Evolutionary conservation across 2,113 vertebrate species (phyloP).

Genomic region (Casuarius casuarius): DNA sequence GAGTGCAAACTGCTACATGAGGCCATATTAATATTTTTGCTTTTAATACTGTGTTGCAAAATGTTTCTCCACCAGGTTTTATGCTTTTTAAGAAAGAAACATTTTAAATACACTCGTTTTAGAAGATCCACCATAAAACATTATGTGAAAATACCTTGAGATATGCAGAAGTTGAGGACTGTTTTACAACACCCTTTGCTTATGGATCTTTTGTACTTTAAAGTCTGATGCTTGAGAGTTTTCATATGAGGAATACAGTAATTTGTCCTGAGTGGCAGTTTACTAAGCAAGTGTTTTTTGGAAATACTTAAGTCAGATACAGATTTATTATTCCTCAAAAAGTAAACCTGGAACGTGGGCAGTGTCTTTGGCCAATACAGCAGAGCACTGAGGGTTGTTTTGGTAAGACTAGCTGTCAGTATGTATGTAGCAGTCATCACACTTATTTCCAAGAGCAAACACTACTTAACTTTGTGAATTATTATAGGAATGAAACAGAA

Average conservation of each 20-base stretch:
- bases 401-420: too few relatives aligned
- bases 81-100: neutral
- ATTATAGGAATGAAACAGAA: neutral
- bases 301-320: neutral
- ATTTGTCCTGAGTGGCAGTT: neutral
- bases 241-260: rapidly evolving
- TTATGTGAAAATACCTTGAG: neutral
- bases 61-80: rapidly evolving
- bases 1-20: rapidly evolving
- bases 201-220: neutral
- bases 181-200: rapidly evolving
- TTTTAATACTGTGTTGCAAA: rapidly evolving
- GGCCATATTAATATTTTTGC: rapidly evolving
- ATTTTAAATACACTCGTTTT: rapidly evolving
- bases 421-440: rapidly evolving
- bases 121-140: rapidly evolving
- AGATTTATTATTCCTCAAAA: neutral
- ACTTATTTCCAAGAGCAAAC: neutral
- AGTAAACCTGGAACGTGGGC: rapidly evolving
- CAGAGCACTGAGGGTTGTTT: rapidly evolving
- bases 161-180: neutral
- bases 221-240: rapidly evolving
- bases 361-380: rapidly evolving
- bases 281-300: rapidly evolving
- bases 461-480: rapidly evolving